Percentiles rank a stretch among this genome's conserved stretches.
Conservation (phyloP, 2,113 vertebrate species). For the Nothocercus julius region DNA sequence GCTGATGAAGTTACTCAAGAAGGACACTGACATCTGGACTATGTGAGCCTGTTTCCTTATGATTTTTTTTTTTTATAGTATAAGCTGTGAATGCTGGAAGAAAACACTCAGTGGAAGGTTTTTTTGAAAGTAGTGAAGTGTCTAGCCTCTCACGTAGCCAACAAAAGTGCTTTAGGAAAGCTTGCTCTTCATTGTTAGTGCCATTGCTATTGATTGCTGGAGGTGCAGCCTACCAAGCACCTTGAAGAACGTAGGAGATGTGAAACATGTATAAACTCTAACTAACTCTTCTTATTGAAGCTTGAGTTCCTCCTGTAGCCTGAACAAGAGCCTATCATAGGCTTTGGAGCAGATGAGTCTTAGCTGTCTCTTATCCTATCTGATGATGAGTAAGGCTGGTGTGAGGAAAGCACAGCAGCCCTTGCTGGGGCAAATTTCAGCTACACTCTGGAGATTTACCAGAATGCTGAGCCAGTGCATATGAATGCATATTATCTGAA, state of each 20-base stretch:
- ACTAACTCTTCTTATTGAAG: too few relatives aligned
- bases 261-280: fast-evolving
- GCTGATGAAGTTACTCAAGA: neutral
- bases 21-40: neutral
- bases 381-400: neutral
- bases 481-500: neutral
- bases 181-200: neutral
- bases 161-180: fast-evolving
- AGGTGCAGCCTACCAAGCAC: neutral
- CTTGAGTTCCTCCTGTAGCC: neutral
- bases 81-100: neutral
- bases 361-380: neutral
- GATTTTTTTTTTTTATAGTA: neutral
- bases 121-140: neutral
- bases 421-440: neutral
- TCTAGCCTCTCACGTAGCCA: neutral
- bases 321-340: neutral
- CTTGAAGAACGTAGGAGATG: fast-evolving
- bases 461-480: neutral
- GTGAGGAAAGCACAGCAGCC: neutral
- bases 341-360: neutral
- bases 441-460: neutral
- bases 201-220: fast-evolving
- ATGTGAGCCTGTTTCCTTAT: neutral
- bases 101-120: neutral